Percentiles rank a stretch among this genome's conserved stretches.
phyloP scores from a whole-genome alignment of 2,888 invertebrate genomes.

The Hydrotaea diabolus region DNA sequence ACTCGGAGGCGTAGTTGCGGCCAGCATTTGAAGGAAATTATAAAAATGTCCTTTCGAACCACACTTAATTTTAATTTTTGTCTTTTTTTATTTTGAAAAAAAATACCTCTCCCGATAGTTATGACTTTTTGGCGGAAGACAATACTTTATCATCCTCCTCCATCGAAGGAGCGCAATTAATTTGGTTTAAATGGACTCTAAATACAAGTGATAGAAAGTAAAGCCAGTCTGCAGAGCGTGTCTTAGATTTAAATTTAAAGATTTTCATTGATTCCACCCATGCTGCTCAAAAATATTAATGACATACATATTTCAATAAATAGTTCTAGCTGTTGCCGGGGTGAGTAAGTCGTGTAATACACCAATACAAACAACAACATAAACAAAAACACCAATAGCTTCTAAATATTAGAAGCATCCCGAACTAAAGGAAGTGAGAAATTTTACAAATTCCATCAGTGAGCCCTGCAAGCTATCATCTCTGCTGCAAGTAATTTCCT shows the following conservation, averaged over 20 bases:
- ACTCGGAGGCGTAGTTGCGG: too few relatives aligned
- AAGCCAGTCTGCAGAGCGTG: neutral
- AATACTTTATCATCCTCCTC: too few relatives aligned
- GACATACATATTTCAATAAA: neutral
- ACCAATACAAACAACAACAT: too few relatives aligned
- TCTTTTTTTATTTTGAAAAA: too few relatives aligned
- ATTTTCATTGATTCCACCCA: neutral
- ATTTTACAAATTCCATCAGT: neutral
- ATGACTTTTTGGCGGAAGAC: too few relatives aligned
- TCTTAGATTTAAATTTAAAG: neutral
- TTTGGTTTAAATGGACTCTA: neutral
- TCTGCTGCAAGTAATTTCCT: conserved; percentile 57
- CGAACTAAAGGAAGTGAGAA: neutral
- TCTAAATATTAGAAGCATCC: neutral
- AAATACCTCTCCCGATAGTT: too few relatives aligned
- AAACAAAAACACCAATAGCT: neutral
- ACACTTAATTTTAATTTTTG: too few relatives aligned
- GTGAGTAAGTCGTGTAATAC: too few relatives aligned
- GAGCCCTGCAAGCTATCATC: neutral
- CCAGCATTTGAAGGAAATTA: too few relatives aligned
- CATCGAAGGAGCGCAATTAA: neutral
- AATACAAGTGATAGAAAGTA: neutral
- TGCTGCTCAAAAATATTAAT: neutral
- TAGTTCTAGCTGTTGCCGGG: too few relatives aligned
- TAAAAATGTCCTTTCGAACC: too few relatives aligned